Conservation (phyloP, 2,797 vertebrate species). For the Syngnathus rostellatus region DNA sequence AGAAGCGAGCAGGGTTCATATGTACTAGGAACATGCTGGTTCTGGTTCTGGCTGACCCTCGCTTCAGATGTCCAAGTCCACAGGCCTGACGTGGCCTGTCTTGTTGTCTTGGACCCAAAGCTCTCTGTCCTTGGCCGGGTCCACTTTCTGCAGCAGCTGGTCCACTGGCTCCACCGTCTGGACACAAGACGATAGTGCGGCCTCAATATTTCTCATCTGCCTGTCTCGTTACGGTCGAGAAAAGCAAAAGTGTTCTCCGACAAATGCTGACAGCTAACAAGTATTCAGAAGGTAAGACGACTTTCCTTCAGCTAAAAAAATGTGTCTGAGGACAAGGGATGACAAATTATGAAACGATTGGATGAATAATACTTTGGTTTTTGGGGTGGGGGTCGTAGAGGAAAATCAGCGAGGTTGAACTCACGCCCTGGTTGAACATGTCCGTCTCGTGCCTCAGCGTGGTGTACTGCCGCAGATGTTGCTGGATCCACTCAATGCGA, state of each 20-base stretch:
- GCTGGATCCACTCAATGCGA: conserved; percentile 91
- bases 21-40: conserved; percentile 56
- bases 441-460: conserved; percentile 93
- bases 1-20: conserved; percentile 42
- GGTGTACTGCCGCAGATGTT: conserved; percentile 91
- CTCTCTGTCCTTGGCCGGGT: conserved; percentile 94
- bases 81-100: conserved; percentile 87
- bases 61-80: conserved; percentile 49
- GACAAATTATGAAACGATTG: too few relatives aligned
- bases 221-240: not conserved
- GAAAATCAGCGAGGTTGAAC: conserved; percentile 30
- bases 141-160: conserved; percentile 90
- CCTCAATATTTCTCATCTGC: not conserved
- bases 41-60: conserved; percentile 22
- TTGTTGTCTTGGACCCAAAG: conserved; percentile 96
- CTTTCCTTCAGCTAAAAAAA: too few relatives aligned
- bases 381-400: too few relatives aligned
- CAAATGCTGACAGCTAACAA: not conserved
- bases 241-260: not conserved
- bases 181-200: not conserved
- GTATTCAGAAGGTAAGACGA: too few relatives aligned
- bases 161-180: conserved; percentile 93
- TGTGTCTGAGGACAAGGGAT: too few relatives aligned
- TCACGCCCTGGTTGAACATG: conserved; percentile 99
- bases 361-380: too few relatives aligned